These are phyloP conservation scores for Oryctolagus cuniculus DNA, from an alignment of 2,113 vertebrate genomes.

Conservation along the genomic window DNA sequence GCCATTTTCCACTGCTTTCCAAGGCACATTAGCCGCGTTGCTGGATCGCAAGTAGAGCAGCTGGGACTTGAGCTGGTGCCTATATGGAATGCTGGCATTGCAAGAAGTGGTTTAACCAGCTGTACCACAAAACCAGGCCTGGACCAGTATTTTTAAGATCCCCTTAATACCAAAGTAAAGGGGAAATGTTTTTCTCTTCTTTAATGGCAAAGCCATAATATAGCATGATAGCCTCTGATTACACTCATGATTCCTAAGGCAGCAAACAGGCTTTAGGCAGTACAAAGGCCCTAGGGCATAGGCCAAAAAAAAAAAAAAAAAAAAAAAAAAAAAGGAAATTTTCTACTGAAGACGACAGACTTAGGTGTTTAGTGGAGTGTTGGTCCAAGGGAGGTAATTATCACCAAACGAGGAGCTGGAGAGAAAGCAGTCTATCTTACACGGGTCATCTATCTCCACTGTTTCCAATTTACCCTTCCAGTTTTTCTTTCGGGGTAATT, in stretches of 20 bases:
- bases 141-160: not conserved
- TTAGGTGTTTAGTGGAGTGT: not conserved
- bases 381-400: not conserved
- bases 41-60: too few relatives aligned
- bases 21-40: too few relatives aligned
- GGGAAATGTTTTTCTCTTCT: not conserved
- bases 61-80: too few relatives aligned
- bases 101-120: too few relatives aligned
- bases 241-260: not conserved
- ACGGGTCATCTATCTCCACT: not conserved
- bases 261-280: conserved; percentile 7
- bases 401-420: not conserved
- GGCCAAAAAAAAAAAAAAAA: not conserved
- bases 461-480: not conserved
- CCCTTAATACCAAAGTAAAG: not conserved
- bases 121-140: too few relatives aligned
- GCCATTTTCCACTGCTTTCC: too few relatives aligned
- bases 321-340: not conserved
- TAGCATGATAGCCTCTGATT: not conserved
- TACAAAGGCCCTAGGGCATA: not conserved
- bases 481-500: not conserved
- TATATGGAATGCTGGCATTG: too few relatives aligned
- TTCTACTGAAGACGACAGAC: not conserved
- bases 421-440: too few relatives aligned
- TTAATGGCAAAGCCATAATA: not conserved